phyloP scores from a whole-genome alignment of 1,140 invertebrate species.

The Paracyclopina nana region DNA sequence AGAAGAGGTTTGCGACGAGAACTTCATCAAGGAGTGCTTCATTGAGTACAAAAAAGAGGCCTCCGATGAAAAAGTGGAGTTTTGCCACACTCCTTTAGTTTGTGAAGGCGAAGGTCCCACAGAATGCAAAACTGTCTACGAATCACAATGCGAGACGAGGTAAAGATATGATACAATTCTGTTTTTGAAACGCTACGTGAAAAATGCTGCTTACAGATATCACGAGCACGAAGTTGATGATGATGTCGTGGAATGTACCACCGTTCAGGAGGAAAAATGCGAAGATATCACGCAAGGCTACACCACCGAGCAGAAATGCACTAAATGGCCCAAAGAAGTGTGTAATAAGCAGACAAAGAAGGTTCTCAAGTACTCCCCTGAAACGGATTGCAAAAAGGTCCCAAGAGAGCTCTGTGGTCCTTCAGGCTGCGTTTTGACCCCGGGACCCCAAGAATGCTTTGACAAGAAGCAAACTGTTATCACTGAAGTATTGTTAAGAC shows the following conservation, averaged over 20 bases:
- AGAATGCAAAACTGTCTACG: slow-evolving; percentile 13
- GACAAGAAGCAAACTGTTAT: slow-evolving; percentile 15
- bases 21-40: slow-evolving; percentile 16
- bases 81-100: slow-evolving; percentile 13
- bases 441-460: slow-evolving; percentile 10
- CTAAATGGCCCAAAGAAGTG: slow-evolving; percentile 16
- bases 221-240: slow-evolving; percentile 16
- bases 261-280: slow-evolving; percentile 14
- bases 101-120: slow-evolving; percentile 13
- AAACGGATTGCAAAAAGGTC: slow-evolving; percentile 15
- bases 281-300: slow-evolving; percentile 14
- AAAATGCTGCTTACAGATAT: no score
- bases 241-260: slow-evolving; percentile 13
- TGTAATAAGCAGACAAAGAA: slow-evolving; percentile 5
- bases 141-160: slow-evolving; percentile 9
- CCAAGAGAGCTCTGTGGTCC: slow-evolving; percentile 11
- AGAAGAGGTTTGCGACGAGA: slow-evolving; percentile 17
- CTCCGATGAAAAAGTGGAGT: slow-evolving; percentile 3
- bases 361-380: slow-evolving; percentile 12
- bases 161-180: no score
- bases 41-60: slow-evolving; percentile 10
- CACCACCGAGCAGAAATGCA: slow-evolving; percentile 15
- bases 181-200: no score
- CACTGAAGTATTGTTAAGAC: slow-evolving; percentile 7
- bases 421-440: slow-evolving; percentile 10